A percentile compares a stretch with the other conserved stretches of the same genome.
phyloP scores from a whole-genome alignment of 2,797 vertebrate species.

The Ceryle rudis region DNA sequence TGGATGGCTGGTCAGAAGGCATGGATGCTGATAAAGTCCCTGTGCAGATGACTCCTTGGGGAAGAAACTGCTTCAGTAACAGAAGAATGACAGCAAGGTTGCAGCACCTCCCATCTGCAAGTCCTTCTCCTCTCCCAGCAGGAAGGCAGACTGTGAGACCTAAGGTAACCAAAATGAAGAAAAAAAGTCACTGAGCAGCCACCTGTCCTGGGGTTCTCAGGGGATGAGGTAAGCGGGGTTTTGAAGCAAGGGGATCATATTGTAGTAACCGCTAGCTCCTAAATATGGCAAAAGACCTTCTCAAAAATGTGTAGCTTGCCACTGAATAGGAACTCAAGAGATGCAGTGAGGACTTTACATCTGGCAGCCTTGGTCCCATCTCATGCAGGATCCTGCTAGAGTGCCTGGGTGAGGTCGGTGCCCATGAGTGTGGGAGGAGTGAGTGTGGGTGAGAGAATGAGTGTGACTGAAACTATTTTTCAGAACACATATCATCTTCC shows the following conservation, averaged over 20 bases:
- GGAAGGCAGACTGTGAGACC: background rate
- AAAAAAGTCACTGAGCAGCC: background rate
- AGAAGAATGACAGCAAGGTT: background rate
- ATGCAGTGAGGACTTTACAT: background rate
- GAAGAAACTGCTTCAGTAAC: background rate
- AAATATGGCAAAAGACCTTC: background rate
- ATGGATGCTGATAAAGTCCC: background rate
- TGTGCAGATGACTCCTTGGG: background rate
- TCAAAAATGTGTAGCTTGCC: background rate
- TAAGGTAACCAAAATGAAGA: background rate
- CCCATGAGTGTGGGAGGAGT: background rate
- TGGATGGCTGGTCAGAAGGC: background rate
- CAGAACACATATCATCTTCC: fast-evolving
- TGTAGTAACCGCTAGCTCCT: background rate
- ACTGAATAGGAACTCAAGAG: background rate
- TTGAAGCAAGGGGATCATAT: background rate
- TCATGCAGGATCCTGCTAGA: background rate
- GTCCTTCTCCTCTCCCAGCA: background rate
- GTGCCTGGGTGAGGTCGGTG: fast-evolving
- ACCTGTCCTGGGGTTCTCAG: background rate
- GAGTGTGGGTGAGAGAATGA: background rate
- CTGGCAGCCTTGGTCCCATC: background rate
- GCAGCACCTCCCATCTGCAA: background rate
- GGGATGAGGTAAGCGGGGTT: background rate
- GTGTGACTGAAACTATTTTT: fast-evolving